phyloP scores from a whole-genome alignment of 2,797 vertebrate genomes.

The Limnodromus scolopaceus region DNA sequence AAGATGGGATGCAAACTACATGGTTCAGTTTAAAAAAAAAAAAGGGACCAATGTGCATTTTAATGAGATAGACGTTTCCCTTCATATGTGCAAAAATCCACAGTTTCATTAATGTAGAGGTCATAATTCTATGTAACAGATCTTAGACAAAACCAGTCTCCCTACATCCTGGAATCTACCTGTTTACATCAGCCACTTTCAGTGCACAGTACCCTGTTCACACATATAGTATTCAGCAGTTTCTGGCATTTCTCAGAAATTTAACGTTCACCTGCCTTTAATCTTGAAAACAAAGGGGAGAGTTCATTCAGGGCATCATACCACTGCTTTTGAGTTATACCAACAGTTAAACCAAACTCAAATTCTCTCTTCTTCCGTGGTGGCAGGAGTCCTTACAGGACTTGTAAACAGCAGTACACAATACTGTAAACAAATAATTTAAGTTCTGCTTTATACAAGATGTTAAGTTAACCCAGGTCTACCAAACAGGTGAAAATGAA shows the following conservation, averaged over 20 bases:
- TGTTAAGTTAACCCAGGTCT: slow-evolving; percentile 71
- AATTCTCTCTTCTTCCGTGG: slow-evolving; percentile 61
- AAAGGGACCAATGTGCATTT: not conserved
- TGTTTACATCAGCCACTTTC: slow-evolving; percentile 59
- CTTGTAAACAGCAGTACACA: slow-evolving; percentile 84
- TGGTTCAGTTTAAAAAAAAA: not conserved
- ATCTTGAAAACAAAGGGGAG: slow-evolving; percentile 44
- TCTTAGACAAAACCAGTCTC: slow-evolving; percentile 33
- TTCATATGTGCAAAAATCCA: slow-evolving; percentile 70
- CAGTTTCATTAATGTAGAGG: slow-evolving; percentile 56
- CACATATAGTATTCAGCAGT: slow-evolving; percentile 19
- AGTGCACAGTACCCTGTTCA: slow-evolving; percentile 62
- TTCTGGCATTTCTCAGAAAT: slow-evolving; percentile 60
- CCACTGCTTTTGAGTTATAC: slow-evolving; percentile 18
- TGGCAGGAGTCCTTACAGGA: slow-evolving; percentile 77
- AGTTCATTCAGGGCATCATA: slow-evolving; percentile 25
- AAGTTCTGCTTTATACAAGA: slow-evolving; percentile 74
- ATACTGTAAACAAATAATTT: slow-evolving; percentile 82
- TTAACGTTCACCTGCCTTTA: slow-evolving; percentile 53
- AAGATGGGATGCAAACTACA: not conserved
- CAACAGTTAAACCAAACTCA: slow-evolving; percentile 21
- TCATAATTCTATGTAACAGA: slow-evolving; percentile 48
- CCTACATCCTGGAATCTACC: slow-evolving; percentile 40
- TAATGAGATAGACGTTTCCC: slow-evolving; percentile 53
- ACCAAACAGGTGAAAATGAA: slow-evolving; percentile 64